Evolutionary conservation across 2,888 invertebrate genomes (phyloP).

Genomic region (Pherbina coryleti): DNA sequence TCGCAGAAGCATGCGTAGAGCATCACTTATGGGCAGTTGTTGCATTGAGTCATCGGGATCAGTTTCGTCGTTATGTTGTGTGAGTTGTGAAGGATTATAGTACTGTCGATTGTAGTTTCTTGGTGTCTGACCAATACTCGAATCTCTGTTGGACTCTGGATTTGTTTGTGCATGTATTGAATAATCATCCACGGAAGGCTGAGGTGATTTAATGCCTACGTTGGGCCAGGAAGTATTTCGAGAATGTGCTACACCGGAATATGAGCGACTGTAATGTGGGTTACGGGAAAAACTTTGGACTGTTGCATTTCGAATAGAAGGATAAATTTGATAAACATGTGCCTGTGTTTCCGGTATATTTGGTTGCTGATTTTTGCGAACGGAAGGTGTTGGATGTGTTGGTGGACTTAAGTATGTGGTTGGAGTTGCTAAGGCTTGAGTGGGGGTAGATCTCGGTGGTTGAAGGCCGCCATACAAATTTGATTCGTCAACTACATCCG

Average conservation of each 20-base stretch:
- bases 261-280: conserved; percentile 64
- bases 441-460: conserved; percentile 47
- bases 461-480: conserved; percentile 51
- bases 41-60: conserved; percentile 37
- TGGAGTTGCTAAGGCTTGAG: conserved; percentile 36
- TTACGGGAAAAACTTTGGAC: conserved; percentile 23
- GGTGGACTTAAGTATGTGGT: conserved; percentile 28
- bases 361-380: conserved; percentile 5
- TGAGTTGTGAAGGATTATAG: conserved; percentile 47
- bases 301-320: conserved; percentile 53
- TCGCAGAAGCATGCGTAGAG: conserved; percentile 60
- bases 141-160: conserved; percentile 27
- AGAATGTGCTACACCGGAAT: conserved; percentile 64
- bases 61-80: conserved; percentile 14
- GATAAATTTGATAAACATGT: conserved; percentile 54
- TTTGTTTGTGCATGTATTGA: conserved; percentile 2
- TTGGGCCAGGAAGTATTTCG: conserved; percentile 55
- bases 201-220: conserved; percentile 46
- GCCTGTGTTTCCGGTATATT: conserved; percentile 44
- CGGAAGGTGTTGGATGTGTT: conserved; percentile 24
- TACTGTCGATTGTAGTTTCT: conserved; percentile 56
- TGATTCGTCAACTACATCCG: conserved; percentile 32
- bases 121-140: conserved; percentile 40
- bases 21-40: conserved; percentile 59
- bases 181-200: conserved; percentile 2